These are phyloP conservation scores for Cheumatopsyche charites DNA, from an alignment of 1,140 invertebrate species.

Conservation along the genomic window DNA sequence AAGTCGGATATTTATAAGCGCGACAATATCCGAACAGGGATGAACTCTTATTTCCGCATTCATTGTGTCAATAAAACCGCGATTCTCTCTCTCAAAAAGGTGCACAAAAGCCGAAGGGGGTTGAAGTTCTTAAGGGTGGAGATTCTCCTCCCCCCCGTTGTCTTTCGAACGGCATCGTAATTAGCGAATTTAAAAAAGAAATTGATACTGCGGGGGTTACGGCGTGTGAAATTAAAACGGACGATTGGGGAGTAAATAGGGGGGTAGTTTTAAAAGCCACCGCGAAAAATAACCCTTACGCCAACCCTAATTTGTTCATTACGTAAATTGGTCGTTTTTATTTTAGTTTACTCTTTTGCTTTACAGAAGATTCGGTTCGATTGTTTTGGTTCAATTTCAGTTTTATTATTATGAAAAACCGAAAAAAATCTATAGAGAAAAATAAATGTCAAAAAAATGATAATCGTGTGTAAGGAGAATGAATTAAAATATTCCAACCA, in stretches of 20 bases:
- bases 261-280: background rate
- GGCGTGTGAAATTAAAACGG: conserved; percentile 47
- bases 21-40: conserved; percentile 42
- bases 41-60: conserved; percentile 42
- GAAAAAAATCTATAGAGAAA: too few relatives aligned
- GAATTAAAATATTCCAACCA: too few relatives aligned
- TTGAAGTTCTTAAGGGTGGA: background rate
- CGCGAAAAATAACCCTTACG: conserved; percentile 14
- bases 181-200: conserved; percentile 47
- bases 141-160: too few relatives aligned
- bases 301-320: conserved; percentile 9
- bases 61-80: conserved; percentile 42
- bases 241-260: background rate
- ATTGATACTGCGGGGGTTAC: conserved; percentile 42
- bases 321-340: background rate
- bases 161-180: conserved; percentile 39
- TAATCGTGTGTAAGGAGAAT: too few relatives aligned
- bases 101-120: too few relatives aligned
- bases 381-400: too few relatives aligned
- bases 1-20: conserved; percentile 46
- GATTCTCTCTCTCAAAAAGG: conserved; percentile 9
- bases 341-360: background rate
- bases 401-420: too few relatives aligned
- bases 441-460: too few relatives aligned
- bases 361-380: too few relatives aligned